These are phyloP conservation scores for Dorcus parallelipipedus DNA, from an alignment of 2,888 invertebrate species.

Conservation along the genomic window DNA sequence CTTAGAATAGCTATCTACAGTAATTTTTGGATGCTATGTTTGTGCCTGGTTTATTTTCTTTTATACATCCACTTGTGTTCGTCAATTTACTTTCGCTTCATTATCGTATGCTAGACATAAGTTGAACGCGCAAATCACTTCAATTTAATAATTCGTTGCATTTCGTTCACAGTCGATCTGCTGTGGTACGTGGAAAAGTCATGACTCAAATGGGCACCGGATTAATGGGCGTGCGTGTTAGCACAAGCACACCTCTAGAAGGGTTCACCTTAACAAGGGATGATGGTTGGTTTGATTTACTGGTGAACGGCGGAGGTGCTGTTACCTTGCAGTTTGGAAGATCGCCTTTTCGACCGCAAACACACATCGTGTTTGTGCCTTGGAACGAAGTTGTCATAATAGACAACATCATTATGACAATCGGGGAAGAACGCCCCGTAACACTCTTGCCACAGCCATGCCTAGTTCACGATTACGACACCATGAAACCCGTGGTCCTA, in stretches of 20 bases:
- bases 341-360: constrained; percentile 84
- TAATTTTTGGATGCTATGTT: constrained; percentile 19
- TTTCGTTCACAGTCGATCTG: constrained; percentile 74
- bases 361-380: constrained; percentile 86
- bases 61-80: constrained; percentile 45
- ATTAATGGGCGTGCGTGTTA: constrained; percentile 92
- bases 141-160: not conserved
- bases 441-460: constrained; percentile 72
- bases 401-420: constrained; percentile 82
- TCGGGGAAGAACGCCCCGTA: constrained; percentile 73
- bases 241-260: constrained; percentile 89
- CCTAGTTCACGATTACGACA: constrained; percentile 83
- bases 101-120: constrained; percentile 20
- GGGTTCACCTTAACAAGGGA: constrained; percentile 92
- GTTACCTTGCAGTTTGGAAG: constrained; percentile 93
- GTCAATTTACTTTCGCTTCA: constrained; percentile 45
- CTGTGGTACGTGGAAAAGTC: constrained; percentile 94
- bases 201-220: constrained; percentile 89
- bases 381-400: constrained; percentile 98
- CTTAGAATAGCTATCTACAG: constrained; percentile 4
- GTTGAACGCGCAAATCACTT: no score
- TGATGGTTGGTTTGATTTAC: constrained; percentile 95
- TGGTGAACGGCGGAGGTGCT: constrained; percentile 98
- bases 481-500: constrained; percentile 89
- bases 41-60: constrained; percentile 36